Base-by-base conservation (phyloP, 2,113 vertebrate species). In the Tachysurus fulvidraco region DNA sequence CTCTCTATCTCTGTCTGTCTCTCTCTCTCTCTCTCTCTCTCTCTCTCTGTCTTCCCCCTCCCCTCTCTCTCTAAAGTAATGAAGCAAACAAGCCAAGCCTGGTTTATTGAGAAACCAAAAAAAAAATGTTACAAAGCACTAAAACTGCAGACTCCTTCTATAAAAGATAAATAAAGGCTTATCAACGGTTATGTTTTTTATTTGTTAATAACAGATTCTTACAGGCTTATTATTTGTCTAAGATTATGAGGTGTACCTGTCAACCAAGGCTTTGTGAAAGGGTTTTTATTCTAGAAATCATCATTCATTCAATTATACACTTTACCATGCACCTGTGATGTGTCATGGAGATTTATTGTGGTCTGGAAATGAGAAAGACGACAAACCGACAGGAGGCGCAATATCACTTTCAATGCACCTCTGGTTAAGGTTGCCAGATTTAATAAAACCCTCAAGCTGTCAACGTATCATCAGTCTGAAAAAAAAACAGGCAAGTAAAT, bases 341-440 rank as follows among this genome's bases (percentile, higher is more conserved):
- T 80, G 28, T 25, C 23, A 25, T n/a, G 6, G 14, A 54, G 60
- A 50, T 65, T 64, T 50, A 64, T 65, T 67, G 25, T 52, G 60
- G 11, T 28, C 11, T n/a, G 17, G 17, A 19, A 21, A 19, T 19
- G 1, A 50, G 14, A 87, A 87, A 89, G 89, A 86, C 86, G 44
- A 69, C 67, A 60, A 86, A 84, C 86, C 67, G 76, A 88, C 83
- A 84, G 81, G 86, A 86, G 86, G 88, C 83, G 89, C 87, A 80
- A 78, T 83, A 60, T 44, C 67, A 79, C 88, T 90, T 54, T 46
- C 62, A 83, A 83, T 52, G 41, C 46, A 69, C 81, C 69, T 8
- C 81, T 83, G 81, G 21, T 17, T 14, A 19, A 62, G 60, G 81
- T 83, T 83, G 81, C 81, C 81, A 83, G n/a, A 23, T 83, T 60